Evolutionary conservation across 1,140 invertebrate genomes (phyloP), one percentile per base, ranked within the genome.

Genomic region (Saccostrea cuccullata): DNA sequence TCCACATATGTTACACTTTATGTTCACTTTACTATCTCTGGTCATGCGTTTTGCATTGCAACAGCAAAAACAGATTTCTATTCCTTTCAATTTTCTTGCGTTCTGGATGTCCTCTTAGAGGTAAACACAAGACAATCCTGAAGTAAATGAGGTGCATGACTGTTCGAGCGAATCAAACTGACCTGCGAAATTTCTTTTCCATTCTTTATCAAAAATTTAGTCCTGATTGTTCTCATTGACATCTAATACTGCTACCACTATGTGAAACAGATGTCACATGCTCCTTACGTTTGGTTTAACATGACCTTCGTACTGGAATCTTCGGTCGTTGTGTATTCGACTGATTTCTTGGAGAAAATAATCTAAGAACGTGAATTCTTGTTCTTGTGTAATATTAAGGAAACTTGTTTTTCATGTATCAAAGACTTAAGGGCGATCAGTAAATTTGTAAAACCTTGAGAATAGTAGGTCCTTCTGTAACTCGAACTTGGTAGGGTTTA

Each of bases 1-100:
- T 1, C 26, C 36, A 87, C 87, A 88, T 5, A 73, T 13, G 20
- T 60, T 15, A 82, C 87, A 88, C 1, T 83, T 70, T 12, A 60
- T 56, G 5, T 55, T 5, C 5, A 26, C 56, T 23, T 67, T 83
- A 83, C 89, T 88, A 4, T 90, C 55, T n/a, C 55, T 70, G 0
- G 87, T 13, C 55, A 55, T 55, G 60, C 88, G 89, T 30, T 86
- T 23, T 55, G 15, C 23, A n/a, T 20, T 40, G 23, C 84, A 90
- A 73, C 89, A 90, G 13, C 56, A 23, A 70, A 86, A 90, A 70
- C 86, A 88, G 12, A 89, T 55, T 47, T 55, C 73, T 23, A 86
- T 64, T 11, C 86, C 88, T 26, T 36, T 70, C 20, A 87, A 87
- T 13, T 30, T 87, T 87, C 47, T 56, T 87, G 15, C 73, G 40